Evolutionary conservation across 2,797 vertebrate species (phyloP).

Genomic region (Phrynocephalus guinanensis): DNA sequence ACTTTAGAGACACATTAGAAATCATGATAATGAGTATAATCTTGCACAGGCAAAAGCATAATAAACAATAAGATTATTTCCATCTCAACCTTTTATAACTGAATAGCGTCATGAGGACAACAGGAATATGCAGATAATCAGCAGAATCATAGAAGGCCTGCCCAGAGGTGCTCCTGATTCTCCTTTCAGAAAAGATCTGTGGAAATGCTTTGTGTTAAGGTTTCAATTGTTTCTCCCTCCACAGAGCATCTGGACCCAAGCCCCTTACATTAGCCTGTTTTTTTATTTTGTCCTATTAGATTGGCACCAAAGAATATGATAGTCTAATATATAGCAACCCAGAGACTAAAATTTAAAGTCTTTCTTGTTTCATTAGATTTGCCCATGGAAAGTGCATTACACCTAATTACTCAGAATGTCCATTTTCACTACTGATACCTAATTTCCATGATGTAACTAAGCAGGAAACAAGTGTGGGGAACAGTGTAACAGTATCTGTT

Average conservation of each 20-base stretch:
- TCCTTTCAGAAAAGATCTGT: slow-evolving; percentile 5
- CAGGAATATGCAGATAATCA: neutral
- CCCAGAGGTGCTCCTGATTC: neutral
- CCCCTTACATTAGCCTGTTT: neutral
- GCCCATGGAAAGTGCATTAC: neutral
- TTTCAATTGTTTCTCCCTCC: neutral
- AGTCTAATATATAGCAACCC: neutral
- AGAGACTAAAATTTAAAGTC: neutral
- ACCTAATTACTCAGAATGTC: neutral
- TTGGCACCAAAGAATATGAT: neutral
- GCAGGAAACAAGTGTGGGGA: too few relatives aligned
- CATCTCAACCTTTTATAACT: slow-evolving; percentile 7
- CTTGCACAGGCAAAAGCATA: slow-evolving; percentile 26
- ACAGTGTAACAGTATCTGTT: neutral
- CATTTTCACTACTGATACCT: neutral
- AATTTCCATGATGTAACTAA: neutral
- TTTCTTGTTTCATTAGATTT: neutral
- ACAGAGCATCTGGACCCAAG: neutral
- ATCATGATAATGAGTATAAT: slow-evolving; percentile 38
- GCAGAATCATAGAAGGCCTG: neutral
- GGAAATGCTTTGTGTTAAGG: neutral
- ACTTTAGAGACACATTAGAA: slow-evolving; percentile 28
- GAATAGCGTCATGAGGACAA: slow-evolving; percentile 8
- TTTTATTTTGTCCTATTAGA: neutral
- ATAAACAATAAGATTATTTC: slow-evolving; percentile 38